phyloP scores from a whole-genome alignment of 2,797 vertebrate genomes.

The Mallotus villosus region DNA sequence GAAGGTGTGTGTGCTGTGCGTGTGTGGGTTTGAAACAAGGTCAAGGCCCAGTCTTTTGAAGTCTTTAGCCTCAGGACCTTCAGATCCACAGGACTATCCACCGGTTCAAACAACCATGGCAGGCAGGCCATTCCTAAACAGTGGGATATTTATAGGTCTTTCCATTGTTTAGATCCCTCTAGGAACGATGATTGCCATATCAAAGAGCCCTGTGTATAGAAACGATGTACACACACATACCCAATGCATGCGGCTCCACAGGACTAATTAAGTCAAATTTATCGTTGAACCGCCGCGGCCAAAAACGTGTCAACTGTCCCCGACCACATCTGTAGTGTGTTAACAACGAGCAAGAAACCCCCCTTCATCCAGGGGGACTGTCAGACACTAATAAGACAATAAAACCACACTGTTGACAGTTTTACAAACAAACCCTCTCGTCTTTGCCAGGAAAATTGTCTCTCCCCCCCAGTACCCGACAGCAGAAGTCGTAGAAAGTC shows the following conservation, averaged over 20 bases:
- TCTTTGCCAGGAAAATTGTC: slow-evolving; percentile 28
- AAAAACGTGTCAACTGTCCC: not conserved
- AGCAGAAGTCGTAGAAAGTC: slow-evolving; percentile 12
- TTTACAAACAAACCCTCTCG: slow-evolving; percentile 39
- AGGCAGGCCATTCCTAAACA: slow-evolving; percentile 4
- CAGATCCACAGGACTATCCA: not conserved
- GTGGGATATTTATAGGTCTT: slow-evolving; percentile 42
- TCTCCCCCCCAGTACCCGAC: slow-evolving; percentile 30
- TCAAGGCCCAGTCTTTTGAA: not conserved
- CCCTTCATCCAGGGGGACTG: not conserved
- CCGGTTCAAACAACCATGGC: not conserved
- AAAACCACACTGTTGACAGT: slow-evolving; percentile 36
- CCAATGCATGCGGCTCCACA: not conserved
- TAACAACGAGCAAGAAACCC: not conserved
- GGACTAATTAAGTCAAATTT: not conserved
- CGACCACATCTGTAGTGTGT: not conserved
- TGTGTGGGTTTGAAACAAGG: not conserved
- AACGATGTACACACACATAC: not conserved
- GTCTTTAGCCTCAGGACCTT: too few relatives aligned
- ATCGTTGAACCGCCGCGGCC: not conserved
- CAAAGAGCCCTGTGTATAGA: not conserved
- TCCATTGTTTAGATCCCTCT: slow-evolving; percentile 22
- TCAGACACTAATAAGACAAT: slow-evolving; percentile 34
- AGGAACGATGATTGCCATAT: not conserved
- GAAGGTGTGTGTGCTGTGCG: not conserved